Evolutionary conservation across 92 coral and sea anemone species (phyloP).

Genomic region (Actinostola sp.): DNA sequence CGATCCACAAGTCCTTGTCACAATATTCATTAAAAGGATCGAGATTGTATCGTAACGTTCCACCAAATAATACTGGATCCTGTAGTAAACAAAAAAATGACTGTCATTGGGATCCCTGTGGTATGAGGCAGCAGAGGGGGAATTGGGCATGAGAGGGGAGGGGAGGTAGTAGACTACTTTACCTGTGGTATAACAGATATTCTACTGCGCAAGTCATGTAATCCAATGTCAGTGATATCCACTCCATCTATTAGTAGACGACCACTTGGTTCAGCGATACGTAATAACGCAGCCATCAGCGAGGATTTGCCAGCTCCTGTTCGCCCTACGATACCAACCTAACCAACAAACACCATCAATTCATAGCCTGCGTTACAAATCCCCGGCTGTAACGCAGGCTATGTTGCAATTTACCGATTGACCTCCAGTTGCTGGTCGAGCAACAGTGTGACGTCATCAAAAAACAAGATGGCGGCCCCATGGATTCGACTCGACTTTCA

Average conservation of each 20-base stretch:
- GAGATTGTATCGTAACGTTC: conserved; percentile 73
- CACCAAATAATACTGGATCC: conserved; percentile 94
- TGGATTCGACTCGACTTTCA: too few relatives aligned
- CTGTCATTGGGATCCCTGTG: too few relatives aligned
- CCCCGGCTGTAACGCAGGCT: too few relatives aligned
- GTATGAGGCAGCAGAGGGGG: background rate
- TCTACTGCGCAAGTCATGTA: conserved; percentile 79
- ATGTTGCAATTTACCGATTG: too few relatives aligned
- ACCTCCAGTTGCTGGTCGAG: too few relatives aligned
- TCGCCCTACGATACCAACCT: conserved; percentile 97
- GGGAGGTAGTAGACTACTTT: too few relatives aligned
- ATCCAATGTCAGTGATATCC: conserved; percentile 75
- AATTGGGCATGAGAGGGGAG: background rate
- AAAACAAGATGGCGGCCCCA: too few relatives aligned
- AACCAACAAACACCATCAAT: background rate
- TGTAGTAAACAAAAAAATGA: conserved; percentile 13
- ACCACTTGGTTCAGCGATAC: conserved; percentile 86
- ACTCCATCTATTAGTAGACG: conserved; percentile 81
- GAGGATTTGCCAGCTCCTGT: conserved; percentile 96
- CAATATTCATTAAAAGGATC: conserved; percentile 79
- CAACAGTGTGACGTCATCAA: too few relatives aligned
- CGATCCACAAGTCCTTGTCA: conserved; percentile 82
- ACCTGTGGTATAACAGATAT: conserved; percentile 94
- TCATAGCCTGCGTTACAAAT: too few relatives aligned
- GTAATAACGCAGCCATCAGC: conserved; percentile 73